Conservation (phyloP, 2,797 vertebrate genomes). For the Syngnathus rostellatus region DNA sequence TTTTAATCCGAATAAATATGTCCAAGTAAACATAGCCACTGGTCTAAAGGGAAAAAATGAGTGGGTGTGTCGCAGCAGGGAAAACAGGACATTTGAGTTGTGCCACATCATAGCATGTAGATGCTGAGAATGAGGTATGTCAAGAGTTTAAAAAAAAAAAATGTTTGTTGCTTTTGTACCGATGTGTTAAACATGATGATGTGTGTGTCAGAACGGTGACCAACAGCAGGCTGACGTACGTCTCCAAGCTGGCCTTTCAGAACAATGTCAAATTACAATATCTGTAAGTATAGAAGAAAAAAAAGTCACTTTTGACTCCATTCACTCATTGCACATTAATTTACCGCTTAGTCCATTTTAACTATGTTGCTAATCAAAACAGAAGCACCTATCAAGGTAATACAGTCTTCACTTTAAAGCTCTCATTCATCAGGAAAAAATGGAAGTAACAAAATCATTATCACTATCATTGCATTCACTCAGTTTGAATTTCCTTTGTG, state of each 20-base stretch:
- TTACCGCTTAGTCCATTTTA: no score
- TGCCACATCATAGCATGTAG: not conserved
- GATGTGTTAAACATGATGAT: conserved; percentile 6
- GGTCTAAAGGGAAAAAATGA: not conserved
- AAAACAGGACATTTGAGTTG: not conserved
- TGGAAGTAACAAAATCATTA: no score
- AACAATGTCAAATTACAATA: conserved; percentile 86
- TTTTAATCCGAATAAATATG: no score
- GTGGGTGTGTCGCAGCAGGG: not conserved
- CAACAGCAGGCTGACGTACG: conserved; percentile 83
- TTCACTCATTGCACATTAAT: no score
- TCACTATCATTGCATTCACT: not conserved
- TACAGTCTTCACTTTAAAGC: no score
- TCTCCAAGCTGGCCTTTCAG: conserved; percentile 85
- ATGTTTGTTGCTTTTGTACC: not conserved
- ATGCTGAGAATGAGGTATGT: not conserved
- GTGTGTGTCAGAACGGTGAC: conserved; percentile 79
- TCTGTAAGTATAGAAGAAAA: conserved; percentile 76
- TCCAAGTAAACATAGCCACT: not conserved
- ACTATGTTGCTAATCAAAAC: not conserved
- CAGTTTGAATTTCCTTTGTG: not conserved
- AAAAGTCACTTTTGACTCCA: not conserved
- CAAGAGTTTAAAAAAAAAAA: not conserved
- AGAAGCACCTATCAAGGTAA: not conserved
- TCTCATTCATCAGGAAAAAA: no score